Base-by-base conservation (phyloP, 1,140 invertebrate species). In the Drosophila mauritiana region DNA sequence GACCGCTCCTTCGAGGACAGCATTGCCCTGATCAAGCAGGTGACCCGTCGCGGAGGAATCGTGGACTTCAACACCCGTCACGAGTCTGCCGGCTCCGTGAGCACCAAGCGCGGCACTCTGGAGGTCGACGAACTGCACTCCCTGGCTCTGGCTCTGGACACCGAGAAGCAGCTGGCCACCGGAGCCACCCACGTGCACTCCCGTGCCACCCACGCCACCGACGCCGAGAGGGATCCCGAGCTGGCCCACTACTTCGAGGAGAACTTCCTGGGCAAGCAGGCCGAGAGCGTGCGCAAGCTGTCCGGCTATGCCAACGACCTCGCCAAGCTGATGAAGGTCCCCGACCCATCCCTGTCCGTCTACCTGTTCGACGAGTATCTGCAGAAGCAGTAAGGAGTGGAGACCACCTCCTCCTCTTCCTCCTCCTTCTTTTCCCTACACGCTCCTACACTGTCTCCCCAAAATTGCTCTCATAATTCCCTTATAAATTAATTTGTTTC, bases 331-430 rank as follows among this genome's bases (percentile, higher is more conserved):
- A 93, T 96, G 37, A 90, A 90, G 17, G 93, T 94, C 67, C 93
- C 92, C 5, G 95, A 96, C 72, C 92, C 94, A 56, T 94, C 95
- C 4, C 91, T 97, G 45, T 93, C 94, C 11, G 76, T 96, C 65
- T 97, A 94, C 84, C 80, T 97, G 49, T 97, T 97, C 90, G 96
- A 97, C 92, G 95, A 97, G 90, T 96, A 96, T 80, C 93, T 97
- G 65, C 93, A 96, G 74, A 96, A 95, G 89, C 84, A 92, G 73
- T 91, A 92, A 90, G 65, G 20, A 53, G 55, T 61, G 53, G 17
- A 53, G 13, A 2, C 13, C 22, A 12, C 13, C 40, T 12, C 27
- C 22, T 15, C 8, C 40, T n/a, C 34, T 56, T 51, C 36, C 42
- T 39, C 37, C 10, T 15, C 1, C 42, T 51, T 31, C 43, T 39